Evolutionary conservation across 2,888 invertebrate genomes (phyloP), one percentile per base, ranked within the genome.

Genomic region (Temnothorax ravouxi): DNA sequence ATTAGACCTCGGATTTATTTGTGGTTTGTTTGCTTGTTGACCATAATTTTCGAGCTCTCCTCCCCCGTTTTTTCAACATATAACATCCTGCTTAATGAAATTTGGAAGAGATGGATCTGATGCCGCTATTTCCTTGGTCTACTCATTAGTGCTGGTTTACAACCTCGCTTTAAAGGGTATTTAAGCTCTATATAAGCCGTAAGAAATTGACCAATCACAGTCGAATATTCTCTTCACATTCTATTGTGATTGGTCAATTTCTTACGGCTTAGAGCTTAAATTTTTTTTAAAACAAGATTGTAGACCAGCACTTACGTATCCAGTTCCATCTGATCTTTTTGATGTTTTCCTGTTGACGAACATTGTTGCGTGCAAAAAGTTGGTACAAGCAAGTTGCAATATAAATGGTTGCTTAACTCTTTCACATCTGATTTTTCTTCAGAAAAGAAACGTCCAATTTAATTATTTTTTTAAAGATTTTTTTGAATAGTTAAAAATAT

Each of bases 1-100:
- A 82, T 82, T 61, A 61, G 41, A 59, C 15, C n/a, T 62, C 29
- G 41, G 54, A 81, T 62, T 62, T 72, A 82, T 72, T 62, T 21
- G 72, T n/a, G 44, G 15, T 61, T 56, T n/a, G 62, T 77, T 79
- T 77, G 76, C 18, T 21, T 25, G 38, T 52, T 59, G 25, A 38
- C 41, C 11, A 52, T 81, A 69, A 76, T 41, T 83, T 64, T 66
- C 6, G 41, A 6, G 29, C 6, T 56, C 4, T 18, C 66, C 9
- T 3, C 0, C 15, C 18, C 2, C 18, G 0, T 15, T n/a, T 38
- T 64, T 47, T 34, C 4, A 52, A 29, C 29, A 3, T 29, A 21
- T 25, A 79, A 79, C 6, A 59, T 54, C 9, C 25, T 67, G 13
- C 29, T 62, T 69, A 77, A 83, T 77, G 15, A 77, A 69, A 54